Evolutionary conservation across 2,888 invertebrate genomes (phyloP).

Genomic region (Amblyteles armatorius): DNA sequence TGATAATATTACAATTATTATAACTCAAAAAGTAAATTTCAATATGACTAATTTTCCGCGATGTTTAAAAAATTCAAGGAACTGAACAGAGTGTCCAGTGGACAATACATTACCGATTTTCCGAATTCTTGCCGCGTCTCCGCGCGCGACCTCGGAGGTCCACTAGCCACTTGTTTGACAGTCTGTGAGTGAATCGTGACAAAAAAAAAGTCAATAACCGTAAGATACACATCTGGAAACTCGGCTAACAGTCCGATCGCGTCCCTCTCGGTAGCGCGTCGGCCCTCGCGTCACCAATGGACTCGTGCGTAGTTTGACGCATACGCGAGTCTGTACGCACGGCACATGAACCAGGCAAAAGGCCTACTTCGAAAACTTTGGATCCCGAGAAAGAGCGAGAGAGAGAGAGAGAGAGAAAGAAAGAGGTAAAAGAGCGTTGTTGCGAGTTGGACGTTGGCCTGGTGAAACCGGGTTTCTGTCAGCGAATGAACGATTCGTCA

Average conservation of each 20-base stretch:
- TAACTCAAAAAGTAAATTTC: background rate
- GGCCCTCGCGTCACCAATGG: background rate
- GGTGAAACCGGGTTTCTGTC: conserved; percentile 59
- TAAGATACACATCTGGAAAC: background rate
- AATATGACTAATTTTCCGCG: background rate
- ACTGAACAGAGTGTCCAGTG: background rate
- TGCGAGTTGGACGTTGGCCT: conserved; percentile 30
- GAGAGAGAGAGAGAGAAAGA: background rate
- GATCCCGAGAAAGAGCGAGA: background rate
- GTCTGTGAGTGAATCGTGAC: background rate
- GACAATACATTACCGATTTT: background rate
- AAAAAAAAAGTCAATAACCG: background rate
- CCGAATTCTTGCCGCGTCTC: background rate
- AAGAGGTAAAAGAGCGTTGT: background rate
- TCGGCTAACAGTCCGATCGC: conserved; percentile 18
- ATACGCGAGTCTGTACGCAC: background rate
- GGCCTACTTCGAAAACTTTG: conserved; percentile 34
- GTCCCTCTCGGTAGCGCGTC: background rate
- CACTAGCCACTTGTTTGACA: background rate
- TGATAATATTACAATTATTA: background rate
- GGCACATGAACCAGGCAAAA: background rate
- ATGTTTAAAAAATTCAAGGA: background rate
- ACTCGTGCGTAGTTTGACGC: background rate
- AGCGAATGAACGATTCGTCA: conserved; percentile 52
- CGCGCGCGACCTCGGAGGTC: background rate